Evolutionary conservation across 2,113 vertebrate genomes (phyloP).

Genomic region (Gavialis gangeticus): DNA sequence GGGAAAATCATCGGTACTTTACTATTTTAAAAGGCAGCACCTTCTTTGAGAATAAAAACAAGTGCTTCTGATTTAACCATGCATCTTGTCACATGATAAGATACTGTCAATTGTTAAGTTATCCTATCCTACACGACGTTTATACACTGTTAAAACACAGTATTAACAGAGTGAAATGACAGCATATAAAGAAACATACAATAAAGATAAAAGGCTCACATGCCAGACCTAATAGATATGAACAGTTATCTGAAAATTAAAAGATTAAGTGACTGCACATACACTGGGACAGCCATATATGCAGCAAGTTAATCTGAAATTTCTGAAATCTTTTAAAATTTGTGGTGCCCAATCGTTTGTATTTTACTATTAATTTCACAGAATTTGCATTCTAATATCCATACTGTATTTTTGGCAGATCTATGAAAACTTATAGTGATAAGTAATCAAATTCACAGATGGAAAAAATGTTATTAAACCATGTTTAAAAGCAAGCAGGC

Average conservation of each 20-base stretch:
- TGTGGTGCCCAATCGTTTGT: neutral
- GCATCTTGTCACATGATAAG: neutral
- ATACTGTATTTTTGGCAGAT: neutral
- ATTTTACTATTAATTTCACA: neutral
- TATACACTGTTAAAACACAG: neutral
- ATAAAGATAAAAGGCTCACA: neutral
- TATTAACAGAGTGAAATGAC: neutral
- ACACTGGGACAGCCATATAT: neutral
- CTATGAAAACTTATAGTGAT: neutral
- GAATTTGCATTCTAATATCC: neutral
- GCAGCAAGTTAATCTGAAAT: neutral
- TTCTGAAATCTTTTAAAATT: neutral
- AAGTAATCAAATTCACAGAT: neutral
- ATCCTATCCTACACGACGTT: neutral
- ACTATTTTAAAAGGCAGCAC: neutral
- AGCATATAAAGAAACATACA: no score
- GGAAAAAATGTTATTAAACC: neutral
- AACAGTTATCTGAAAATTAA: neutral
- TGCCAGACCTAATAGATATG: neutral
- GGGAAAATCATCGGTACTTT: slow-evolving; percentile 1
- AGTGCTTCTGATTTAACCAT: neutral
- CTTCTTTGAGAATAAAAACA: slow-evolving; percentile 11
- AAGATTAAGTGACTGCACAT: neutral
- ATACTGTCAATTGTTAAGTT: neutral
- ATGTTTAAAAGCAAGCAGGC: neutral